phyloP scores from a whole-genome alignment of 2,113 vertebrate species.

The Entelurus aequoreus region DNA sequence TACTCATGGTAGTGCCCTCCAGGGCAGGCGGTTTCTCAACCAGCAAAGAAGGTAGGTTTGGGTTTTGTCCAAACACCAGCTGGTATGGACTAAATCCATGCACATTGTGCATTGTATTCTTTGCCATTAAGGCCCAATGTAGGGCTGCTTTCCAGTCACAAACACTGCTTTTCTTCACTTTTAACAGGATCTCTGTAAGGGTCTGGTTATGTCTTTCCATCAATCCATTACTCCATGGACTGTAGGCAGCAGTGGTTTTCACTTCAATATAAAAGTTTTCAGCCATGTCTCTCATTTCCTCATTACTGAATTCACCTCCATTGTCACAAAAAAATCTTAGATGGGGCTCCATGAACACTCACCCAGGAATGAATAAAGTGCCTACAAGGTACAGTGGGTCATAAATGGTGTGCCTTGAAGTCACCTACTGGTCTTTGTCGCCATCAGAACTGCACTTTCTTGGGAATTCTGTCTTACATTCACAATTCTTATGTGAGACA shows the following conservation, averaged over 20 bases:
- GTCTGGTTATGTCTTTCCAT: background rate
- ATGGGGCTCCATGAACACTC: too few relatives aligned
- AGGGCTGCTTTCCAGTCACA: slow-evolving; percentile 4
- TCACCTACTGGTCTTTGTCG: too few relatives aligned
- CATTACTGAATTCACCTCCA: too few relatives aligned
- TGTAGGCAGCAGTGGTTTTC: background rate
- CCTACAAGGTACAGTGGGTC: too few relatives aligned
- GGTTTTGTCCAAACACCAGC: slow-evolving; percentile 17
- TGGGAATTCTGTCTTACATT: too few relatives aligned
- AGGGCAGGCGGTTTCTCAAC: slow-evolving; percentile 14
- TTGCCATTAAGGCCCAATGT: too few relatives aligned
- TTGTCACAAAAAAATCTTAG: too few relatives aligned
- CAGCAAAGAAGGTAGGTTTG: slow-evolving; percentile 22
- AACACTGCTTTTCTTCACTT: background rate
- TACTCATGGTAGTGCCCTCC: slow-evolving; percentile 7
- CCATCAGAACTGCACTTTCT: too few relatives aligned
- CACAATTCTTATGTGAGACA: too few relatives aligned
- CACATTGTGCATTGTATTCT: slow-evolving; percentile 1
- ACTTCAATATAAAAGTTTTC: background rate
- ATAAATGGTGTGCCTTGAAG: too few relatives aligned
- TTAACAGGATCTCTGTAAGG: background rate
- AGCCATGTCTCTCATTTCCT: background rate
- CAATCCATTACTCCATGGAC: background rate
- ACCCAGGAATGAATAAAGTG: too few relatives aligned
- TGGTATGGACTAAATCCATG: slow-evolving; percentile 20